These are phyloP conservation scores for Danio tinwini DNA, from an alignment of 2,797 vertebrate genomes.

Conservation along the genomic window DNA sequence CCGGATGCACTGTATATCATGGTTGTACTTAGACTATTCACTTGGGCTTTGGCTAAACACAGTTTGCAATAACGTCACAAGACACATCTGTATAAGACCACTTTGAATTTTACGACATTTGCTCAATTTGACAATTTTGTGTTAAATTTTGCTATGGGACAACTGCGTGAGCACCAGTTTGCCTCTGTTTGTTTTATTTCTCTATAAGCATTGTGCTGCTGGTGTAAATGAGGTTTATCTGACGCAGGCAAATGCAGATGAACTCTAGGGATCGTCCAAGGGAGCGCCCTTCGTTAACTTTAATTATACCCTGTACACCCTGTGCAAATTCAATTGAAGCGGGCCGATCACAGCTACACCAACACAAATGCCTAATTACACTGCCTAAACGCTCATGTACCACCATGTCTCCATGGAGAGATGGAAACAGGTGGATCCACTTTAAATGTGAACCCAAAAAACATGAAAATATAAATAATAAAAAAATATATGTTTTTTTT, in stretches of 20 bases:
- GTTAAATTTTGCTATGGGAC: no score
- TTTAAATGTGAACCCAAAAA: background rate
- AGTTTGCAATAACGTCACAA: no score
- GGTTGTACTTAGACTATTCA: no score
- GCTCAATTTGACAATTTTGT: no score
- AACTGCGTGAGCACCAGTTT: no score
- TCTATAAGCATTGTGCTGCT: slow-evolving; percentile 51
- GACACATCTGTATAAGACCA: no score
- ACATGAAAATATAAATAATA: background rate
- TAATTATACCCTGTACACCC: slow-evolving; percentile 78
- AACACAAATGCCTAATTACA: slow-evolving; percentile 77
- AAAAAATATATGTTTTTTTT: no score
- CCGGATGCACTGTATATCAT: no score
- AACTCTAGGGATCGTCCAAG: slow-evolving; percentile 67
- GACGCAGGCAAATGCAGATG: slow-evolving; percentile 70
- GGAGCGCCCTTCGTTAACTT: slow-evolving; percentile 78
- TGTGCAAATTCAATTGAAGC: slow-evolving; percentile 77
- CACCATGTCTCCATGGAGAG: slow-evolving; percentile 67
- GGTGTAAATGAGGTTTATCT: slow-evolving; percentile 69
- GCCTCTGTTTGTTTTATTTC: background rate
- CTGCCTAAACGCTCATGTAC: slow-evolving; percentile 50
- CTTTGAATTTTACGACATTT: no score
- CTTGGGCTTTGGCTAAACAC: no score
- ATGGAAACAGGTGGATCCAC: background rate
- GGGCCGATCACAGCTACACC: slow-evolving; percentile 64